These are phyloP conservation scores for Standfussiana lucernea DNA, from an alignment of 2,888 invertebrate species.

Conservation along the genomic window DNA sequence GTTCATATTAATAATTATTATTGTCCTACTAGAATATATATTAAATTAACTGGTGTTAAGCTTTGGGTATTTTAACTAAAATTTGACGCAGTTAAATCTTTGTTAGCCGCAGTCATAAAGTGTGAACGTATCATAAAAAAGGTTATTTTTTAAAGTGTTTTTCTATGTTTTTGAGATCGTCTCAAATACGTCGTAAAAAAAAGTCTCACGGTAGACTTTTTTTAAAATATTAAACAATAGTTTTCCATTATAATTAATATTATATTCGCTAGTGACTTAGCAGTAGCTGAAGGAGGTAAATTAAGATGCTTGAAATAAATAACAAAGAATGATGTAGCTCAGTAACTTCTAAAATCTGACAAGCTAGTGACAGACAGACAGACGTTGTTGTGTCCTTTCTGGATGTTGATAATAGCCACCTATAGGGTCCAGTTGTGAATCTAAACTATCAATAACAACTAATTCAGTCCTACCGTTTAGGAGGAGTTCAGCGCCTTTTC, in stretches of 20 bases:
- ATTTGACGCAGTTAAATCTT: background rate
- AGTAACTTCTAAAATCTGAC: background rate
- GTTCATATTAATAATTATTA: background rate
- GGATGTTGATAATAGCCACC: background rate
- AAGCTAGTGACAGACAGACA: background rate
- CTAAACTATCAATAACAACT: background rate
- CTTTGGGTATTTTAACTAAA: background rate
- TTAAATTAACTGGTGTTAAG: background rate
- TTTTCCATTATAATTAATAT: background rate
- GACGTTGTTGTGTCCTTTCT: background rate
- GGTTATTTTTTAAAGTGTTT: background rate
- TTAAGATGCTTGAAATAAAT: background rate
- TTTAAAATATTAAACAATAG: conserved; percentile 9
- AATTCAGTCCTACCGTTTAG: too few relatives aligned
- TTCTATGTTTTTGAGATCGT: background rate
- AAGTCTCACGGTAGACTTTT: too few relatives aligned
- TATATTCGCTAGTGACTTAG: background rate
- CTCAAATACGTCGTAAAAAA: too few relatives aligned
- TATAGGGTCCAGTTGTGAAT: background rate
- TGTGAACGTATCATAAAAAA: background rate
- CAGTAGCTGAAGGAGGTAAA: background rate
- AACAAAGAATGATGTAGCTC: background rate
- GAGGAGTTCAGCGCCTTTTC: too few relatives aligned
- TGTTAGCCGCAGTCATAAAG: too few relatives aligned
- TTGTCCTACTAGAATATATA: background rate